Percentiles rank a stretch among this genome's conserved stretches.
phyloP scores from a whole-genome alignment of 1,140 invertebrate genomes.

The Cydia amplana region DNA sequence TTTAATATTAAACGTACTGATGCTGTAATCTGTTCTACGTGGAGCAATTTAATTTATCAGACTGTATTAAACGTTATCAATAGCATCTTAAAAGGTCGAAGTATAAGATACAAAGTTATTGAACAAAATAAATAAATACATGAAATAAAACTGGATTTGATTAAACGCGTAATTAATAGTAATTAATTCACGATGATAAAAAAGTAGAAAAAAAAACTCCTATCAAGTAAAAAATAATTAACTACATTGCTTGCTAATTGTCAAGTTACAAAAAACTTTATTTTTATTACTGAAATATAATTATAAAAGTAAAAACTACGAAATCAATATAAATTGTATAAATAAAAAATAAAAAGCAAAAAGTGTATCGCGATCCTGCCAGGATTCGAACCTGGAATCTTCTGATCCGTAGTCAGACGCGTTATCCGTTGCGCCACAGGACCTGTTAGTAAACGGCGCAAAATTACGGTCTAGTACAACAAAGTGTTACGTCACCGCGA shows the following conservation, averaged over 20 bases:
- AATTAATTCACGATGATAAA: too few species aligned
- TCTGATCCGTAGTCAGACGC: slow-evolving; percentile 94
- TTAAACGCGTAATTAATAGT: too few species aligned
- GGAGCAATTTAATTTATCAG: neutral
- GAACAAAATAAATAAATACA: too few species aligned
- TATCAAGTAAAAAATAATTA: too few species aligned
- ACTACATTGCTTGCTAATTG: too few species aligned
- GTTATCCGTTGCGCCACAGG: slow-evolving; percentile 94
- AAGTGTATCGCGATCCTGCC: slow-evolving; percentile 82
- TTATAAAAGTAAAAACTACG: slow-evolving; percentile 31
- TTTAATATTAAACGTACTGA: slow-evolving; percentile 42
- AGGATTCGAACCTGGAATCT: slow-evolving; percentile 95
- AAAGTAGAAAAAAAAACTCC: too few species aligned
- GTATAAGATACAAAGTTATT: too few species aligned
- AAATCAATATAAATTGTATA: neutral
- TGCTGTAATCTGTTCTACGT: slow-evolving; percentile 3
- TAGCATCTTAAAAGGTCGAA: neutral
- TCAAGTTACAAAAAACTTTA: neutral
- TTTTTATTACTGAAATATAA: neutral
- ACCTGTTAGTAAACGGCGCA: slow-evolving; percentile 67
- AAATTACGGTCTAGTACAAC: neutral
- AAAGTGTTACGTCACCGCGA: slow-evolving; percentile 3
- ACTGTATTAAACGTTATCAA: neutral
- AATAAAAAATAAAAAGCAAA: slow-evolving; percentile 42
- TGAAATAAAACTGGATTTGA: too few species aligned